Evolutionary conservation across 2,888 invertebrate species (phyloP).

Genomic region (Drosophila nr. medialis): DNA sequence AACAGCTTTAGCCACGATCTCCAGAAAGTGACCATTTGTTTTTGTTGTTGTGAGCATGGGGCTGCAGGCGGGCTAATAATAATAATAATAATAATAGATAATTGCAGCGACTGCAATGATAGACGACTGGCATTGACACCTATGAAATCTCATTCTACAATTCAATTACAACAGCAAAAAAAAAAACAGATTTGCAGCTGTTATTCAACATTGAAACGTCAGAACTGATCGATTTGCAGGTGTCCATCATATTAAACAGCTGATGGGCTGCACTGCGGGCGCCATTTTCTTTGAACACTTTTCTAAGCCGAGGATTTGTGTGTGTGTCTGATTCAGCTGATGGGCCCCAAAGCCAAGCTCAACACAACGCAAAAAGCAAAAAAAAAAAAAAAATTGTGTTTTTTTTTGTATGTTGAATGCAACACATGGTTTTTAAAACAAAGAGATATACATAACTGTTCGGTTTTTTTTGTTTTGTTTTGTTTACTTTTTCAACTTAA

Average conservation of each 20-base stretch:
- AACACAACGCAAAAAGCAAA: conserved; percentile 16
- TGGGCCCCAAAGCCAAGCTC: conserved; percentile 19
- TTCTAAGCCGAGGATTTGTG: conserved; percentile 34
- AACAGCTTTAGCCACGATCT: not conserved
- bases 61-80: conserved; percentile 37
- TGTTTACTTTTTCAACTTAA: conserved; percentile 49
- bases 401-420: not conserved
- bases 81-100: conserved; percentile 23
- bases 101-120: conserved; percentile 20
- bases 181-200: not conserved
- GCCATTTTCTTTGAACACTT: conserved; percentile 52
- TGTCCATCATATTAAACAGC: conserved; percentile 22
- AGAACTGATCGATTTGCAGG: conserved; percentile 7
- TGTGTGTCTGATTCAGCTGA: conserved; percentile 10
- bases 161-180: conserved; percentile 4
- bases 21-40: conserved; percentile 1
- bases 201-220: not conserved
- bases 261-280: conserved; percentile 46
- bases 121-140: conserved; percentile 11
- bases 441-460: conserved; percentile 19
- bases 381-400: not conserved
- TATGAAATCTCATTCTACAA: conserved; percentile 2
- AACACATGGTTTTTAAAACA: conserved; percentile 1
- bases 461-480: conserved; percentile 8
- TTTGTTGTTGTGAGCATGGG: not conserved